Evolutionary conservation across 1,140 invertebrate species (phyloP).

Genomic region (Diabrotica virgifera): DNA sequence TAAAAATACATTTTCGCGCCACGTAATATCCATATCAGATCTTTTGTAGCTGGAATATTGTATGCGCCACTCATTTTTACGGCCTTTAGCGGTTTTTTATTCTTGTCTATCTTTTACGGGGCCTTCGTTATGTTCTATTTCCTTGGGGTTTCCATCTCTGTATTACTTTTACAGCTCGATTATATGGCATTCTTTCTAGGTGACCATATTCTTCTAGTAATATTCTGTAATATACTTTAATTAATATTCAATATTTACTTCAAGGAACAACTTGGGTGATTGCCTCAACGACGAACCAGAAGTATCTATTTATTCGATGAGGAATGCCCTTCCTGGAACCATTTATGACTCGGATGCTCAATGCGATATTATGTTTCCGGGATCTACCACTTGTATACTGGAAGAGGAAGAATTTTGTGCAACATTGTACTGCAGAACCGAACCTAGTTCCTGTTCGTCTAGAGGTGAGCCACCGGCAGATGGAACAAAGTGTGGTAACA

Average conservation of each 20-base stretch:
- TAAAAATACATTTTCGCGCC: no score
- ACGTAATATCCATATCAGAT: no score
- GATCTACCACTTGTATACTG: conserved; percentile 48
- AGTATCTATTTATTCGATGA: conserved; percentile 53
- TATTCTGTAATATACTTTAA: no score
- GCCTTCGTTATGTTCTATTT: no score
- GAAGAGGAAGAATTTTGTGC: conserved; percentile 51
- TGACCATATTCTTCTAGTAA: no score
- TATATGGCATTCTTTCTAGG: no score
- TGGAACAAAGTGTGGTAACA: conserved; percentile 64
- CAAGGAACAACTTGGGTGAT: conserved; percentile 61
- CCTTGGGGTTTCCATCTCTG: no score
- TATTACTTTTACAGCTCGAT: no score
- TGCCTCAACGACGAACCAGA: conserved; percentile 64
- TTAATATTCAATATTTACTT: conserved; percentile 13
- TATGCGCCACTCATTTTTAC: no score
- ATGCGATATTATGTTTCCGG: conserved; percentile 54
- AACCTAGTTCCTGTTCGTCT: conserved; percentile 52
- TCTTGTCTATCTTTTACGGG: no score
- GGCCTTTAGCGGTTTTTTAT: no score
- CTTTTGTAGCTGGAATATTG: no score
- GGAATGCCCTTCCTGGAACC: conserved; percentile 61
- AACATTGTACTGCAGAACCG: conserved; percentile 56
- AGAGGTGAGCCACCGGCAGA: conserved; percentile 61
- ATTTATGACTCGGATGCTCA: conserved; percentile 69